These are phyloP conservation scores for Julus scandinavius DNA, from an alignment of 2,888 invertebrate genomes.

Conservation along the genomic window DNA sequence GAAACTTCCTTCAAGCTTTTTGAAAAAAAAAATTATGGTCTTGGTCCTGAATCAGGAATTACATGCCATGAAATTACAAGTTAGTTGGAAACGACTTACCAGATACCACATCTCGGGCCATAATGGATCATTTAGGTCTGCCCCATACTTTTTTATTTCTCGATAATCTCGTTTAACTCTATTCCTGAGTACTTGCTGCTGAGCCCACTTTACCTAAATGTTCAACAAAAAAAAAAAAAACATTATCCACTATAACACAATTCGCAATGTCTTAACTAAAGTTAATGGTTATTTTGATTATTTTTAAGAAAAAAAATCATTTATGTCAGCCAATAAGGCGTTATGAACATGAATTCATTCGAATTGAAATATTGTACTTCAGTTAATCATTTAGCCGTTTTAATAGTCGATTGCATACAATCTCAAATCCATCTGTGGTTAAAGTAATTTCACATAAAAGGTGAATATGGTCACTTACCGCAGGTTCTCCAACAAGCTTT, in stretches of 20 bases:
- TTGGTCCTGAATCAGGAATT: background rate
- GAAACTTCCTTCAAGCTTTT: slow-evolving; percentile 37
- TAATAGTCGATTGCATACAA: too few relatives aligned
- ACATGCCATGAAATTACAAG: background rate
- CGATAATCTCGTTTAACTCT: slow-evolving; percentile 82
- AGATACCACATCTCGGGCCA: slow-evolving; percentile 98
- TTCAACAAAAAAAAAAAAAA: slow-evolving; percentile 54
- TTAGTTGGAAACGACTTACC: slow-evolving; percentile 69
- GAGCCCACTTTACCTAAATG: slow-evolving; percentile 74
- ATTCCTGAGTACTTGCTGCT: slow-evolving; percentile 82
- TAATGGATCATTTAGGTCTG: slow-evolving; percentile 81
- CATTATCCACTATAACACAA: background rate
- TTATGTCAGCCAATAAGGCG: background rate
- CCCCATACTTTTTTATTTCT: background rate
- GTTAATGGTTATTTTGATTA: too few relatives aligned
- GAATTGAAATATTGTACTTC: too few relatives aligned
- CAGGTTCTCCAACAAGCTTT: slow-evolving; percentile 77
- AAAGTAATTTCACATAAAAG: too few relatives aligned
- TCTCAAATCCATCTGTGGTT: too few relatives aligned
- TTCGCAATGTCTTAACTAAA: too few relatives aligned
- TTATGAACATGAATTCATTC: background rate
- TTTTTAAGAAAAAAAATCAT: too few relatives aligned
- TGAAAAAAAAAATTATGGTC: background rate
- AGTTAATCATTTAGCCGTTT: too few relatives aligned
- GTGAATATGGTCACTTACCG: slow-evolving; percentile 70